phyloP scores from a whole-genome alignment of 1,140 invertebrate species.

The Cydia strobilella region DNA sequence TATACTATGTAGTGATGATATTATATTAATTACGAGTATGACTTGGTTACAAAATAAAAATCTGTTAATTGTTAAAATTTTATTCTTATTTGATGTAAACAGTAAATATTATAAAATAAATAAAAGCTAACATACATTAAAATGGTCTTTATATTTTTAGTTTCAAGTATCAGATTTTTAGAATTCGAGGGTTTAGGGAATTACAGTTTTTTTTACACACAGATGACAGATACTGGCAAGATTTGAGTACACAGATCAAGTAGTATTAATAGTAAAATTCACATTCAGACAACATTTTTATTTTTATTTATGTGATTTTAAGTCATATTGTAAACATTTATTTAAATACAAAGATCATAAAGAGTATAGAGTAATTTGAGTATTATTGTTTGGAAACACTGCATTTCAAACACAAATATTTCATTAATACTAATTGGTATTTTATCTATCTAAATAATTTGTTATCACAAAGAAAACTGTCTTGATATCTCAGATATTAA shows the following conservation, averaged over 20 bases:
- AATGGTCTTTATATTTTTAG: not conserved
- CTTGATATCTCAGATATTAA: no score
- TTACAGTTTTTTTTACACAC: no score
- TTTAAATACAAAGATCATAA: not conserved
- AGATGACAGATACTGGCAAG: no score
- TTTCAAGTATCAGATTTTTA: no score
- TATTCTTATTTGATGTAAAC: not conserved
- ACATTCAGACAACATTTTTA: not conserved
- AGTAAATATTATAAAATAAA: not conserved
- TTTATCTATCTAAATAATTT: no score
- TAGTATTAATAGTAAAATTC: no score
- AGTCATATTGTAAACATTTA: not conserved
- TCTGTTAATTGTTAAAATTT: not conserved
- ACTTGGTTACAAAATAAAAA: not conserved
- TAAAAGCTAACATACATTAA: not conserved
- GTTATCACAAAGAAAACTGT: no score
- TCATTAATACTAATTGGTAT: not conserved
- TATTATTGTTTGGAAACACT: not conserved
- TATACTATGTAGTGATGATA: no score
- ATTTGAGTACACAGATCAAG: no score
- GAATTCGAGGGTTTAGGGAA: not conserved
- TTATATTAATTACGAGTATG: no score
- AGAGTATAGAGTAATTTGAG: not conserved
- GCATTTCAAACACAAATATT: not conserved
- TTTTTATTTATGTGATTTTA: not conserved